A percentile compares a stretch with the other conserved stretches of the same genome.
Evolutionary conservation across 2,888 invertebrate species (phyloP).

Genomic region (Coelopa pilipes): DNA sequence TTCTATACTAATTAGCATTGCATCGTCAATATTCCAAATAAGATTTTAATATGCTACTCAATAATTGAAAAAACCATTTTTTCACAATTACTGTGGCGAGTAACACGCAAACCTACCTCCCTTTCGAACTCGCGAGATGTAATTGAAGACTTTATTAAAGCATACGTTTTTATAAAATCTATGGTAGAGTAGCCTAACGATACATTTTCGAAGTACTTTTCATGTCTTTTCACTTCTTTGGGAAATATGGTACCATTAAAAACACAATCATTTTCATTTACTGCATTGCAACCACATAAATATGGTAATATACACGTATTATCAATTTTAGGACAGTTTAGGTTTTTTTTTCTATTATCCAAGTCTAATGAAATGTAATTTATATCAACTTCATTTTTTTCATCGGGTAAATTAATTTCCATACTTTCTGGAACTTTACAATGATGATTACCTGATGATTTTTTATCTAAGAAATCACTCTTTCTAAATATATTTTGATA

Average conservation of each 20-base stretch:
- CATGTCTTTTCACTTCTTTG: background rate
- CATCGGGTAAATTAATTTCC: background rate
- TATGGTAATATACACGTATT: background rate
- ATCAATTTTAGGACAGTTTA: background rate
- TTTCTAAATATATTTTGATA: background rate
- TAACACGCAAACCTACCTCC: constrained; percentile 75
- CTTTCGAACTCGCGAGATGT: constrained; percentile 64
- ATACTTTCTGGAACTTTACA: background rate
- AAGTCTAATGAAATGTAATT: constrained; percentile 1
- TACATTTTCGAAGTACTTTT: background rate
- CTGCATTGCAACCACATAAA: background rate
- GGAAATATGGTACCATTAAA: background rate
- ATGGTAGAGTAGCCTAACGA: constrained; percentile 71
- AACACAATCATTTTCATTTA: background rate
- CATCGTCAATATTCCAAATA: too few species aligned
- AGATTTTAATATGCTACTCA: constrained; percentile 64
- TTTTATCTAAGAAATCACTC: background rate
- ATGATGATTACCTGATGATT: background rate
- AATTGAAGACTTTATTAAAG: constrained; percentile 77
- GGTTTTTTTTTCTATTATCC: background rate
- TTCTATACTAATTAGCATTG: too few species aligned
- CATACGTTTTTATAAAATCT: constrained; percentile 93
- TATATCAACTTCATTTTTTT: background rate
- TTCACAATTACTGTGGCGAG: constrained; percentile 81
- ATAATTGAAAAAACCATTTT: constrained; percentile 73